Base-by-base conservation (phyloP, 2,888 invertebrate species). In the Rhogogaster chlorosoma region DNA sequence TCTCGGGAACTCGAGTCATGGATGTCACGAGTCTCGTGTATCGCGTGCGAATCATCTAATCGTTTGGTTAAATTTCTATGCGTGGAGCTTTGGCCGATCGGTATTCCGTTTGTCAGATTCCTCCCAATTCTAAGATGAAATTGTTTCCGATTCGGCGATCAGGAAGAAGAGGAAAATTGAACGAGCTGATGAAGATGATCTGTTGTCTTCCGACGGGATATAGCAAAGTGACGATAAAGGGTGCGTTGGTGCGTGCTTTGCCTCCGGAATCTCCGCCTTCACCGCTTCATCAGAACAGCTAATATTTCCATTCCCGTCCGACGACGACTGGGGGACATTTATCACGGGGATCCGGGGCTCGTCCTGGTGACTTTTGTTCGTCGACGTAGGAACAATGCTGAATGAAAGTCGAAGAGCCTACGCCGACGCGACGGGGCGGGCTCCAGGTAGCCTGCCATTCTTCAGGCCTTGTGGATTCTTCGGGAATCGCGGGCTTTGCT, bases 321-420 rank as follows among this genome's bases (percentile, higher is more conserved):
- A 45, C 45, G 26, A 42, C n/a, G 42, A 38, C 22, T 36, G 12
- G 22, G 70, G 36, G 53, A 85, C 84, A 84, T 85, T 83, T 84
- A 42, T 73, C 73, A 73, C 42, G n/a, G 38, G 3, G 73, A 73
- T 38, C n/a, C n/a, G n/a, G n/a, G 73, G 38, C 73, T 73, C 73
- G 73, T 73, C 42, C 42, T 42, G 42, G 15, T 26, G 38, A 73
- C 73, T 73, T 73, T 73, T 73, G 73, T 73, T 26, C 73, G n/a
- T 45, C 42, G 42, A 73, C 73, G 57, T 53, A 18, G 36, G 82
- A n/a, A 45, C 73, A 70, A 84, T 53, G 87, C 80, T 88, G 86
- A 26, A 4, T n/a, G 87, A 73, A 10, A 73, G 22, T 73, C 42
- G 26, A 26, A 73, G 42, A 73, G 29, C 29, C 67, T 18, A 18